Base-by-base conservation (phyloP, 1,140 invertebrate genomes). In the Heliconius hewitsoni region DNA sequence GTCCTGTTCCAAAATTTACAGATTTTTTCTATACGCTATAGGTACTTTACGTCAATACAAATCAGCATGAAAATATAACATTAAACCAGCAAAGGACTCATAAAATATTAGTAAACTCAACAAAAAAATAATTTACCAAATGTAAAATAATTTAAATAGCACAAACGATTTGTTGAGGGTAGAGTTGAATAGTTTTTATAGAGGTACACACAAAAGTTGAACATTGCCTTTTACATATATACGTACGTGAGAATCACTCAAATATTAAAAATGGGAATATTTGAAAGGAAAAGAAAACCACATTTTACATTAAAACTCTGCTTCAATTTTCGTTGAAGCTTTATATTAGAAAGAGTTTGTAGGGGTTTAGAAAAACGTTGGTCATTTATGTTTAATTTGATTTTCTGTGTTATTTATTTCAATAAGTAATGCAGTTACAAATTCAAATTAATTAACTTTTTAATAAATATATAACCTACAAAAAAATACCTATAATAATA, bases 121-220 rank as follows among this genome's bases (percentile, higher is more conserved):
- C 16, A 39, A 72, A 50, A 30, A 71, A 42, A 55, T 55, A 73
- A 46, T 16, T 74, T 74, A 23, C 34, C 30, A 52, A 34, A 19
- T 55, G 27, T 39, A 50, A 55, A 74, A 39, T 42, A 74, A 74
- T 55, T 50, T 78, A 71, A 77, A 77, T 55, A 42, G 27, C 52
- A 46, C 71, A 57, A 78, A 73, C 71, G 34, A 78, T 78, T 46
- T 46, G 13, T 73, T 73, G 34, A 39, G 34, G 52, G 71, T 42
- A 78, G 37, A 73, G 30, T 78, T 71, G 60, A 71, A 77, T 70
- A 30, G 37, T 78, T 78, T 71, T 34, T 46, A 4, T 46, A 46
- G 13, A 46, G 16, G 11, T 55, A 50, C 52, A 37, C 76, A 77
- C 60, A 76, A 71, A 77, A 50, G 57, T 60, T 60, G 57, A 60